Conservation (phyloP, 2,797 vertebrate genomes). For the Trichosurus vulpecula region DNA sequence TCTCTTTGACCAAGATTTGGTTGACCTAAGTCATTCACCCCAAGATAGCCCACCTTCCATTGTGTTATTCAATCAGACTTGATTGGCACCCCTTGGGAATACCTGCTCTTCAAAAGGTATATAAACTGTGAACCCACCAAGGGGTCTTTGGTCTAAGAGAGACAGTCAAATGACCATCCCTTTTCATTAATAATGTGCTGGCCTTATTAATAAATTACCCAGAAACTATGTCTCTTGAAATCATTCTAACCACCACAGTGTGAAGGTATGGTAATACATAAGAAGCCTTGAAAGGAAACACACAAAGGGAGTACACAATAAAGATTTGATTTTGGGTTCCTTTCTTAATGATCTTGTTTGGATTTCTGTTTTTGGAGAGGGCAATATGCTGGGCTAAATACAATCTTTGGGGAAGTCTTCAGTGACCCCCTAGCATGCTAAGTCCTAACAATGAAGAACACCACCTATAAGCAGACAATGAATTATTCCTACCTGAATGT, state of each 20-base stretch:
- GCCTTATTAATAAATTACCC: not conserved
- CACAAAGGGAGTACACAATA: not conserved
- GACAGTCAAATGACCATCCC: not conserved
- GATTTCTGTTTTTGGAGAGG: not conserved
- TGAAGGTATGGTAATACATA: not conserved
- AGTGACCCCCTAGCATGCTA: too few relatives aligned
- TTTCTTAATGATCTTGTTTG: not conserved
- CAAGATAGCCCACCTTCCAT: not conserved
- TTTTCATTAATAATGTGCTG: not conserved
- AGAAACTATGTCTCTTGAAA: not conserved
- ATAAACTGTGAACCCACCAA: not conserved
- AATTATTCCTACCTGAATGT: not conserved
- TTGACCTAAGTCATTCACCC: not conserved
- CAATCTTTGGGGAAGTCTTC: too few relatives aligned
- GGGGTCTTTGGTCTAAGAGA: not conserved
- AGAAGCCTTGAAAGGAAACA: not conserved
- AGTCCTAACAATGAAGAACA: too few relatives aligned
- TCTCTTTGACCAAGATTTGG: not conserved
- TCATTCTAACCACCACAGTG: not conserved
- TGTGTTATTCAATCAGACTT: not conserved
- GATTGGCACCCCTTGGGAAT: too few relatives aligned
- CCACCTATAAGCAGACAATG: too few relatives aligned
- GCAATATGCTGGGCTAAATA: too few relatives aligned
- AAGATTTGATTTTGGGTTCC: not conserved
- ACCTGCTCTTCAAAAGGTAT: too few relatives aligned